These are phyloP conservation scores for Drosophila sp. DNA, from an alignment of 1,140 invertebrate genomes.

Conservation along the genomic window DNA sequence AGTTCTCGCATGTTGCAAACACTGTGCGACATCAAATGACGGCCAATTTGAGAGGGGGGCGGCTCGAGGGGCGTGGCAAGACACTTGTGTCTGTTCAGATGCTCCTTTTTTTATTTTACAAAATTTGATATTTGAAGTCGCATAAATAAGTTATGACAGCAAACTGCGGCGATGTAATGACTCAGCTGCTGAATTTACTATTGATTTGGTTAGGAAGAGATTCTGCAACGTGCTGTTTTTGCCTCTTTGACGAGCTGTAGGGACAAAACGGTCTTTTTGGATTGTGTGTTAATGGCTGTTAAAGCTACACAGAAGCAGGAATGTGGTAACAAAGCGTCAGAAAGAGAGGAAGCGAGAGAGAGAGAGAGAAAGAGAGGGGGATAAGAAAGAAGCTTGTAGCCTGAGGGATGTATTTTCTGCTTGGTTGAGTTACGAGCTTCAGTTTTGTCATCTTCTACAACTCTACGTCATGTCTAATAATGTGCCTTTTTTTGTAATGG, in stretches of 20 bases:
- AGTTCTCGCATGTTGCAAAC: slow-evolving; percentile 18
- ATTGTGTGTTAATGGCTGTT: slow-evolving; percentile 44
- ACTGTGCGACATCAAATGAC: slow-evolving; percentile 30
- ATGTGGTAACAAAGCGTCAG: not conserved
- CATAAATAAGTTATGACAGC: slow-evolving; percentile 73
- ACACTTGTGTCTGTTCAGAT: slow-evolving; percentile 1
- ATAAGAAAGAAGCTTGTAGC: not conserved
- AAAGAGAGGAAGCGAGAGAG: not conserved
- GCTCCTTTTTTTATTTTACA: slow-evolving; percentile 62
- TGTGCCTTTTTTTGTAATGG: slow-evolving; percentile 32
- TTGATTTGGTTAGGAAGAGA: not conserved
- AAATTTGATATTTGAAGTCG: slow-evolving; percentile 72
- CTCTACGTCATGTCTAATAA: slow-evolving; percentile 42
- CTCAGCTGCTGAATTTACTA: slow-evolving; percentile 15
- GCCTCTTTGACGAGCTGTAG: not conserved
- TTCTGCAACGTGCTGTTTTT: slow-evolving; percentile 9
- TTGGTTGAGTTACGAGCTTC: slow-evolving; percentile 41
- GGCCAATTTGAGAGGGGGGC: slow-evolving; percentile 28
- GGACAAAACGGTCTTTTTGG: not conserved
- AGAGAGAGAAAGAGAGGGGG: not conserved
- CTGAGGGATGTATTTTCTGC: slow-evolving; percentile 31
- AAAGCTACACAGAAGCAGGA: slow-evolving; percentile 17
- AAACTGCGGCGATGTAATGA: slow-evolving; percentile 48
- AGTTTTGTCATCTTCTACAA: slow-evolving; percentile 9
- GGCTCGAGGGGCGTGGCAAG: not conserved